Base-by-base conservation (phyloP, 2,888 invertebrate species). In the Eupelmus urozonus region DNA sequence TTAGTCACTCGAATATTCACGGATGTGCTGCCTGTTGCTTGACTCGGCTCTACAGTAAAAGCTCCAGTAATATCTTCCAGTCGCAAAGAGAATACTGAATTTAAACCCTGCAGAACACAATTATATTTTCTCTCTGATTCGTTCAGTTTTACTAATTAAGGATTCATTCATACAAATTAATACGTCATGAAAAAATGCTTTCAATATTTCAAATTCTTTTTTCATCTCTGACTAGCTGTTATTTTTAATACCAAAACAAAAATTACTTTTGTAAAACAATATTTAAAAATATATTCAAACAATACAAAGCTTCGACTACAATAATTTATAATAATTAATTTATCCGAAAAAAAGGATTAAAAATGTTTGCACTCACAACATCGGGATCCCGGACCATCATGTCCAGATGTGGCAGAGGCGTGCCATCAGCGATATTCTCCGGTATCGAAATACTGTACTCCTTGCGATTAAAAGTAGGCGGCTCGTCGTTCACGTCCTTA, bases 381-480 rank as follows among this genome's bases (percentile, higher is more conserved):
- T 97, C 97, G 18, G 95, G 94, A 90, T 97, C 97, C 42, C 93
- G 93, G 76, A 97, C 96, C 62, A 93, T 93, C 95, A 97, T 96
- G 83, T 96, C 95, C 81, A 97, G 88, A 84, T 94, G 93, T 0
- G 96, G 96, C 42, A 97, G 90, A 0, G 96, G 95, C 0, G 96
- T 95, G 11, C 96, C 96, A 42, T 94, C 91, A 0, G 95, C 93
- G 11, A 96, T 93, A 84, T 96, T 96, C 90, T 97, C 97, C 0
- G 95, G 94, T 80, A 97, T 93, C 80, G 94, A 93, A 16, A 96
- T 94, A 82, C 92, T 92, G 90, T 96, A 97, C 88, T 97, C 96
- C 60, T 94, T 92, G 59, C 93, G 92, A 90, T 96, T 96, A 90
- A 97, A 97, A 59, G 92, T 91, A 0, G 97, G 97, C 0, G 96